phyloP scores from a whole-genome alignment of 2,888 invertebrate genomes.

The Rotaria magnacalcarata region DNA sequence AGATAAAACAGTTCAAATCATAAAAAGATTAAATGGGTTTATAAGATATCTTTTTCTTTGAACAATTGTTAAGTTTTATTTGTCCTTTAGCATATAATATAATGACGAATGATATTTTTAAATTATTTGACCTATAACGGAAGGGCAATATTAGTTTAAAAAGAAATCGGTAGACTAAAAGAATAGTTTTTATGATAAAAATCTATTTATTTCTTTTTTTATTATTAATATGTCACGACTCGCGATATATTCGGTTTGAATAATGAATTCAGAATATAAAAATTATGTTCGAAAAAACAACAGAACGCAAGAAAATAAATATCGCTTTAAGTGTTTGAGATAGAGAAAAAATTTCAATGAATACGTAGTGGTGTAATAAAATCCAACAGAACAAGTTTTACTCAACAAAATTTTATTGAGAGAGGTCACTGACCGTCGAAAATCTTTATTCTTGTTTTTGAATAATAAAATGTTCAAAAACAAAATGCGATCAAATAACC shows the following conservation, averaged over 20 bases:
- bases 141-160: too few species aligned
- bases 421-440: constrained; percentile 5
- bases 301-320: background rate
- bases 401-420: background rate
- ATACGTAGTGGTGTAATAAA: background rate
- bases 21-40: background rate
- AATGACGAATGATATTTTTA: background rate
- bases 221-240: too few species aligned
- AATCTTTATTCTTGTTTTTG: background rate
- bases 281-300: background rate
- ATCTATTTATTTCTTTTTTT: too few species aligned
- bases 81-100: background rate
- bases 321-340: background rate
- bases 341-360: background rate
- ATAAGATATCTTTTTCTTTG: background rate
- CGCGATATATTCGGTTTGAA: too few species aligned
- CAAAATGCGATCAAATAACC: too few species aligned
- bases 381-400: background rate
- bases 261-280: too few species aligned
- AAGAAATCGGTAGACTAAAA: too few species aligned
- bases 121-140: background rate
- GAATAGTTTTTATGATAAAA: too few species aligned
- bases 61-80: background rate
- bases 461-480: background rate
- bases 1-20: background rate